Base-by-base conservation (phyloP, 2,113 vertebrate species). In the Erythrocercus mccallii region DNA sequence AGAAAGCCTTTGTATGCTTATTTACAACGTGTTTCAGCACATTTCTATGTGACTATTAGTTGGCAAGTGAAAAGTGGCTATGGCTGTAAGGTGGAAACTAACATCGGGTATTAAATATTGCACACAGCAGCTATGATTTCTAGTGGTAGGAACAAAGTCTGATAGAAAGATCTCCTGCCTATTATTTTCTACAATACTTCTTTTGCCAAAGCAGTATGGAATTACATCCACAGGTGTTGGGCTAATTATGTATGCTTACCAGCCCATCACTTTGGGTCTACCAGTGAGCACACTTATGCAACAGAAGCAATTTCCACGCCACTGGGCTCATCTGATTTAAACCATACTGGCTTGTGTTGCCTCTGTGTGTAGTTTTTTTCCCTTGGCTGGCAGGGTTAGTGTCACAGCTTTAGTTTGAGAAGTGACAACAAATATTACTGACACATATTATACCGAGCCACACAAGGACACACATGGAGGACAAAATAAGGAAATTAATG, bases 261-360 rank as follows among this genome's bases (percentile, higher is more conserved):
- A 94, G 68, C 56, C 65, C 86, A 88, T 86, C 13, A 3, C 44
- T 92, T 74, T 51, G 35, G 74, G 85, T 95, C 95, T 81, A 89
- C 94, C 94, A 95, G 95, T 76, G 79, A 96, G 91, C 79, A 72
- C 57, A n/a, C 85, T 94, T 95, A 94, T 3, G 68, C 88, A 97
- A 96, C 86, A 89, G 84, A 96, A 96, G 89, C 79, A 58, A 79
- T 96, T 97, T 96, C 91, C 95, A 94, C 70, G 68, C 89, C 83
- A 73, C 78, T 69, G 92, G 71, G 81, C 77, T 96, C 90, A 90
- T 95, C 93, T 94, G 96, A 97, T 97, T 97, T 96, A 96, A 97
- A 96, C 86, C 87, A 76, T 47, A 62, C 85, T 88, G 95, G 81
- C 96, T 94, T 95, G 66, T 31, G 81, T 96, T 84, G 62, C 92